These are phyloP conservation scores for Fukomys damarensis DNA, from an alignment of 2,113 vertebrate genomes.

Conservation along the genomic window DNA sequence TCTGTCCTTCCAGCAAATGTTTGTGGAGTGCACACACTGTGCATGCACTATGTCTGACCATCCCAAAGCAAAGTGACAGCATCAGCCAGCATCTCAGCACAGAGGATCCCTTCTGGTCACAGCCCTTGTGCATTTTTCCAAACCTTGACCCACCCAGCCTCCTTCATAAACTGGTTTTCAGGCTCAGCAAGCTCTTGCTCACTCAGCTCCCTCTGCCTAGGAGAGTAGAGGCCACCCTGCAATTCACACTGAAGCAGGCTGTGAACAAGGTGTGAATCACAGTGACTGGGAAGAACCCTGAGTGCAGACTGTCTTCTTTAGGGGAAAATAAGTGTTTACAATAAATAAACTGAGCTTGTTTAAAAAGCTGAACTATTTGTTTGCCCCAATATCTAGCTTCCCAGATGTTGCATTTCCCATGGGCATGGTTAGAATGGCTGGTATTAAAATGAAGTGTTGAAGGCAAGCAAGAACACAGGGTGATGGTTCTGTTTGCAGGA, in stretches of 20 bases:
- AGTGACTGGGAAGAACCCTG: neutral
- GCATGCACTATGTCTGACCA: neutral
- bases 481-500: neutral
- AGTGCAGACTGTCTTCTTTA: neutral
- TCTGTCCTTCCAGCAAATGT: neutral
- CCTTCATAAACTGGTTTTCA: neutral
- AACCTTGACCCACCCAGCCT: neutral
- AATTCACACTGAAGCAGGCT: no score
- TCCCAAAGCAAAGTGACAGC: neutral
- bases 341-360: neutral
- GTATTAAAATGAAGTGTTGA: slow-evolving; percentile 1
- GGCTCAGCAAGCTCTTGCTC: neutral
- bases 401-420: neutral
- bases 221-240: neutral
- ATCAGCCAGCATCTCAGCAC: accelerated
- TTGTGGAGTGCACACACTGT: neutral
- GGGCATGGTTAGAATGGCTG: neutral
- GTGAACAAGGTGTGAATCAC: neutral
- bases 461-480: neutral
- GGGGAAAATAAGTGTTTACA: neutral
- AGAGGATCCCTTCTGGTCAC: neutral
- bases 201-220: no score
- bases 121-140: neutral
- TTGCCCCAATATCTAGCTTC: neutral
- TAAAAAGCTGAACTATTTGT: neutral